Base-by-base conservation (phyloP, 1,140 invertebrate species). In the Achatina immaculata region DNA sequence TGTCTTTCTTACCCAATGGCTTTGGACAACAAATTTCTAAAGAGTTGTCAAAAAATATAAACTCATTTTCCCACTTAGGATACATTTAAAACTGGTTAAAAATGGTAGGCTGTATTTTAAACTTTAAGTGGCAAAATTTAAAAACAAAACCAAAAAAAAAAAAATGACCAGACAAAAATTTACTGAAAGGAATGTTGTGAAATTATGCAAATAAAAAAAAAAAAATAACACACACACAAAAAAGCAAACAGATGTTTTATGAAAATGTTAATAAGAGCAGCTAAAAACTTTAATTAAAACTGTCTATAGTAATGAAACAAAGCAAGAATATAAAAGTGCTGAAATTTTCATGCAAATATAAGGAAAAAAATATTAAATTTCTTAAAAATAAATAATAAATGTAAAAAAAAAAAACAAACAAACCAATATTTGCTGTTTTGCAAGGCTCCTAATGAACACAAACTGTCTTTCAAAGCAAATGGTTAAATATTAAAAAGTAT, bases 331-430 rank as follows among this genome's bases (percentile, higher is more conserved):
- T 51, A 51, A 51, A 51, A 51, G 11, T 51, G 24, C 24, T 51
- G 11, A 51, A 51, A 51, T 51, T 51, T 11, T 24, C 24, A 14
- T 51, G 24, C 24, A 51, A 51, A 11, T 14, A 51, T 51, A 14
- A 51, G 24, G 24, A 51, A 51, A 14, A 51, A 51, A 24, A 14
- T 24, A 14, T 51, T 51, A 51, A 11, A 51, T n/a, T n/a, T n/a
- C n/a, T n/a, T 14, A 14, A 51, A 51, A 51, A 51, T 14, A 14
- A 51, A 51, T 24, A 51, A 11, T 51, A 14, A 14, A 51, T 51
- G 11, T 14, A 51, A 24, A 0, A 82, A 83, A 19, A 58, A 62
- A 58, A 42, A n/a, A 66, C 34, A 24, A 71, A 78, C 69, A 45
- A 51, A 24, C 48, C 48, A 11, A n/a, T n/a, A n/a, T n/a, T n/a